These are phyloP conservation scores for Plotosus lineatus DNA, from an alignment of 2,113 vertebrate genomes.

Conservation along the genomic window DNA sequence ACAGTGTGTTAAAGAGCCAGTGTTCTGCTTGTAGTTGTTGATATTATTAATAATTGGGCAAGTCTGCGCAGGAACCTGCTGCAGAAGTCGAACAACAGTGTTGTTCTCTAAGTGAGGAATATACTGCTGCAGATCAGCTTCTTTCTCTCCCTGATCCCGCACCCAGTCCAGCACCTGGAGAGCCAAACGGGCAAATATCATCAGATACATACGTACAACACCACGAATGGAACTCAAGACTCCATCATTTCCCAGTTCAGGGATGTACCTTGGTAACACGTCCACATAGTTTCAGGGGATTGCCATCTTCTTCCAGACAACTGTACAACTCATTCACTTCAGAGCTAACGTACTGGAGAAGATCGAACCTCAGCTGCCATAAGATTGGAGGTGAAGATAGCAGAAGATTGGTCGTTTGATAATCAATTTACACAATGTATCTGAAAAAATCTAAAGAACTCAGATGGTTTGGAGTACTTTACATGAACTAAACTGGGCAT, in stretches of 20 bases:
- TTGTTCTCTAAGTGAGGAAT: constrained; percentile 94
- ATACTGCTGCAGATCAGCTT: constrained; percentile 91
- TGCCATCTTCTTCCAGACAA: constrained; percentile 96
- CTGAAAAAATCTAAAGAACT: no score
- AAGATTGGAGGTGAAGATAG: no score
- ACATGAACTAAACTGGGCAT: not conserved
- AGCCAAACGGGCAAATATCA: not conserved
- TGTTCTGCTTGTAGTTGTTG: not conserved
- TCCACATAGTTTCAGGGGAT: constrained; percentile 90
- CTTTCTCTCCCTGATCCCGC: constrained; percentile 93
- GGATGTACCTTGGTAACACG: constrained; percentile 88
- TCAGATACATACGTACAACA: not conserved
- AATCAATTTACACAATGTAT: no score
- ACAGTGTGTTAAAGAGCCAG: no score
- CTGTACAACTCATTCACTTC: constrained; percentile 98
- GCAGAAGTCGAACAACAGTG: constrained; percentile 91
- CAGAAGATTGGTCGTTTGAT: not conserved
- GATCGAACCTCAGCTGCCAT: constrained; percentile 93
- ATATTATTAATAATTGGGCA: no score
- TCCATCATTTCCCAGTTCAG: not conserved
- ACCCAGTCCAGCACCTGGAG: constrained; percentile 94
- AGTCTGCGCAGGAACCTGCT: constrained; percentile 85
- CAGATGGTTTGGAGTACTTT: not conserved
- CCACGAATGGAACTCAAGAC: not conserved
- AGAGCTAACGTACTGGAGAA: constrained; percentile 90